Base-by-base conservation (phyloP, 2,113 vertebrate genomes). In the Salvelinus fontinalis region DNA sequence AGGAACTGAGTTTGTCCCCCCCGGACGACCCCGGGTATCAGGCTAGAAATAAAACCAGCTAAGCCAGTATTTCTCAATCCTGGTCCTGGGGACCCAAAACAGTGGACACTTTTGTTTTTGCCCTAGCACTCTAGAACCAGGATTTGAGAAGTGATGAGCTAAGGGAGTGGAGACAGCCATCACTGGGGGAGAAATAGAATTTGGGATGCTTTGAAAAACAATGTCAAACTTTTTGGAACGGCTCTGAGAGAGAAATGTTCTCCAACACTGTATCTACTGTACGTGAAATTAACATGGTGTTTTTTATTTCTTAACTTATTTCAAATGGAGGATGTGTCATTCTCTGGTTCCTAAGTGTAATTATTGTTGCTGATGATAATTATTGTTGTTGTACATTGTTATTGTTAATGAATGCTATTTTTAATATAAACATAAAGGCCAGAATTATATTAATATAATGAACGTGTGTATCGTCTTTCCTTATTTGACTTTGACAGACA, bases 261-360 rank as follows among this genome's bases (percentile, higher is more conserved):
- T 83, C 81, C 75, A 82, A 89, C 84, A 89, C 83, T 88, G 88
- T 87, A 82, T 82, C 84, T 89, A 16, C 86, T 86, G 89, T 69
- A 85, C 76, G 75, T 78, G 27, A 83, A 85, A 83, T 78, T 72
- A 83, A 87, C 79, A 86, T 81, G 59, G 77, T 73, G 31, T 75
- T 81, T 86, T 77, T 79, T 57, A 77, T 44, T 84, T 92, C 88
- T 91, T 94, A 93, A 94, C 87, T 94, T 93, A 93, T 94, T 94
- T 89, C 83, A 89, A 88, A 88, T 75, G 51, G 62, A 70, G 82
- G 81, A 83, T 73, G 65, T 60, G 13, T 80, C 80, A 29, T 78
- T 79, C 84, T 88, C 84, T 81, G 60, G 71, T 85, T 89, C 86
- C 86, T 75, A 89, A 91, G 82, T 90, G 88, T 92, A 93, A 94